Evolutionary conservation across 1,140 invertebrate genomes (phyloP).

Genomic region (Colletes gigas): DNA sequence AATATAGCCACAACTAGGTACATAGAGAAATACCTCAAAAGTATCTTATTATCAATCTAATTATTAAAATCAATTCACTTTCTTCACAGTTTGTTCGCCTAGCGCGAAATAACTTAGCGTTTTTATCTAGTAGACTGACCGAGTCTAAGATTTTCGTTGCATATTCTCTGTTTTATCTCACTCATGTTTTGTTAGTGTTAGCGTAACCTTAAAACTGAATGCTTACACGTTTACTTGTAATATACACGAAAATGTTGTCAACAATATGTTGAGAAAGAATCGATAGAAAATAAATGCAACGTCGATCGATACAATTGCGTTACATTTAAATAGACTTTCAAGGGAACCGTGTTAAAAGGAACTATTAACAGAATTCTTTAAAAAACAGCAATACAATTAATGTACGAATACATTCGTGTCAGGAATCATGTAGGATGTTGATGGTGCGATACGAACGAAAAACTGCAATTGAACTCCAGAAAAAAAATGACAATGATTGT

Average conservation of each 20-base stretch:
- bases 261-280: slow-evolving; percentile 41
- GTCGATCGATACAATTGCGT: slow-evolving; percentile 29
- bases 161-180: slow-evolving; percentile 75
- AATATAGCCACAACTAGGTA: neutral
- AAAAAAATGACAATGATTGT: slow-evolving; percentile 37
- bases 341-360: slow-evolving; percentile 15
- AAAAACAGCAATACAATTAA: slow-evolving; percentile 36
- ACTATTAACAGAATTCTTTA: slow-evolving; percentile 38
- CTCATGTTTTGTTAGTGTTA: slow-evolving; percentile 66
- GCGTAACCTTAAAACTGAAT: slow-evolving; percentile 43
- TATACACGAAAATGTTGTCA: slow-evolving; percentile 37
- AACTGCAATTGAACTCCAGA: slow-evolving; percentile 1
- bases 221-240: slow-evolving; percentile 43
- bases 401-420: slow-evolving; percentile 21
- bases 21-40: slow-evolving; percentile 33
- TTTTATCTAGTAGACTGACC: slow-evolving; percentile 69
- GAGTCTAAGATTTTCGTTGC: slow-evolving; percentile 78
- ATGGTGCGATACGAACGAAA: slow-evolving; percentile 26
- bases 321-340: slow-evolving; percentile 20
- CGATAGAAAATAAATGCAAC: slow-evolving; percentile 55
- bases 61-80: slow-evolving; percentile 40
- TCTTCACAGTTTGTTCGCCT: slow-evolving; percentile 44
- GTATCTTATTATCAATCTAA: slow-evolving; percentile 52
- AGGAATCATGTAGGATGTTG: neutral
- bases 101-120: slow-evolving; percentile 43